Conservation (phyloP, 2,797 vertebrate species). For the Alectoris magna region DNA sequence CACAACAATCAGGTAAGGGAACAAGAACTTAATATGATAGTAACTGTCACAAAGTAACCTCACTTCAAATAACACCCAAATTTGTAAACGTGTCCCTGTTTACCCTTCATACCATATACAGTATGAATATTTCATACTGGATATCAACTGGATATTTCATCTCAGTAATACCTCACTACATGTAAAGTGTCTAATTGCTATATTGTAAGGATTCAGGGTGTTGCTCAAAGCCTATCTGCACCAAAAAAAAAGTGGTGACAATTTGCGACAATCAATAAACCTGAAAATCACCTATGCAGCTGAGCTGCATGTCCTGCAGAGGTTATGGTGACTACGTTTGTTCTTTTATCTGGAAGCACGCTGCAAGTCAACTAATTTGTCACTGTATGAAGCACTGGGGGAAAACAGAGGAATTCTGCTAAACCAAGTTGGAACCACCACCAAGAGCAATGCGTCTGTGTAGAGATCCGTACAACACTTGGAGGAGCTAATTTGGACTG, state of each 20-base stretch:
- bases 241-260: too few relatives aligned
- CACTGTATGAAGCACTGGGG: background rate
- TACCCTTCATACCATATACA: too few relatives aligned
- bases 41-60: background rate
- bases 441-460: background rate
- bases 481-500: background rate
- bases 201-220: background rate
- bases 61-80: background rate
- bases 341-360: background rate
- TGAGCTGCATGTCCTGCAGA: background rate
- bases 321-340: background rate
- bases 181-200: background rate
- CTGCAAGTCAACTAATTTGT: background rate
- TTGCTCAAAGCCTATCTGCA: background rate
- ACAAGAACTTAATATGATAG: background rate
- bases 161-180: background rate
- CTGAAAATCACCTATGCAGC: background rate
- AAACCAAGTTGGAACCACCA: background rate
- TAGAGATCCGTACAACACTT: background rate
- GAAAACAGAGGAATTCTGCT: background rate
- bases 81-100: background rate
- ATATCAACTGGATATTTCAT: too few relatives aligned
- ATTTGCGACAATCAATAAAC: background rate
- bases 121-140: too few relatives aligned
- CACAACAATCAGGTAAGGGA: background rate